A percentile compares a stretch with the other conserved stretches of the same genome.
phyloP scores from a whole-genome alignment of 2,113 vertebrate species.

The Crotalus tigris region DNA sequence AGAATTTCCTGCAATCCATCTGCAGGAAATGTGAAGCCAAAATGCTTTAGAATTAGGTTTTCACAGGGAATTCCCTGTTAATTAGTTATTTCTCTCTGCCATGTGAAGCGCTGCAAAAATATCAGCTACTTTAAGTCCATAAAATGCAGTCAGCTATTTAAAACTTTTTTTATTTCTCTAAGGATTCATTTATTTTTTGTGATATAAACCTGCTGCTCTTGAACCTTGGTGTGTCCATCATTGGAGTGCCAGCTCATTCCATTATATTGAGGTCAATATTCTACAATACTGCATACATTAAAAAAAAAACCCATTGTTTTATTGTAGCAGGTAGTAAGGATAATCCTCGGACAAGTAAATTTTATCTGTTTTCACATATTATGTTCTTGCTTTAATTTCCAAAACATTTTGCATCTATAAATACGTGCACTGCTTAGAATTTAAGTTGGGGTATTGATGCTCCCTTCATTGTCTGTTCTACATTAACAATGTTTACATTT shows the following conservation, averaged over 20 bases:
- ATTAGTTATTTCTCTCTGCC: constrained; percentile 64
- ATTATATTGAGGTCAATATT: neutral
- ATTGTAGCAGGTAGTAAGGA: neutral
- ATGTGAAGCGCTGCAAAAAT: constrained; percentile 60
- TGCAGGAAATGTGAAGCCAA: constrained; percentile 66
- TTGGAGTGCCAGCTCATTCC: neutral
- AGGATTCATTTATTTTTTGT: constrained; percentile 19
- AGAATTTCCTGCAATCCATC: constrained; percentile 61
- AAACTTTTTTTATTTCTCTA: constrained; percentile 3
- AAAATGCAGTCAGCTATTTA: constrained; percentile 44
- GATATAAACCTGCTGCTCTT: constrained; percentile 12
- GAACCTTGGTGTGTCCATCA: constrained; percentile 4
- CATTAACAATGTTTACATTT: neutral
- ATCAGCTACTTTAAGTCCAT: constrained; percentile 58
- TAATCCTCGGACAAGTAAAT: neutral
- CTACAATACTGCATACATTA: neutral
- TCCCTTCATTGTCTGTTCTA: neutral
- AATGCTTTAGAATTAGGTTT: constrained; percentile 66
- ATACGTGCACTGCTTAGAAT: neutral
- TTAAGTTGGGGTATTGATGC: neutral
- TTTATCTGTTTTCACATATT: neutral
- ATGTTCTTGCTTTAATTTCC: neutral
- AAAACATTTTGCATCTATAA: neutral
- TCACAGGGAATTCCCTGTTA: constrained; percentile 67
- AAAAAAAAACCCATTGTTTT: neutral